phyloP scores from a whole-genome alignment of 2,888 invertebrate species.

The Drosophila conformis region DNA sequence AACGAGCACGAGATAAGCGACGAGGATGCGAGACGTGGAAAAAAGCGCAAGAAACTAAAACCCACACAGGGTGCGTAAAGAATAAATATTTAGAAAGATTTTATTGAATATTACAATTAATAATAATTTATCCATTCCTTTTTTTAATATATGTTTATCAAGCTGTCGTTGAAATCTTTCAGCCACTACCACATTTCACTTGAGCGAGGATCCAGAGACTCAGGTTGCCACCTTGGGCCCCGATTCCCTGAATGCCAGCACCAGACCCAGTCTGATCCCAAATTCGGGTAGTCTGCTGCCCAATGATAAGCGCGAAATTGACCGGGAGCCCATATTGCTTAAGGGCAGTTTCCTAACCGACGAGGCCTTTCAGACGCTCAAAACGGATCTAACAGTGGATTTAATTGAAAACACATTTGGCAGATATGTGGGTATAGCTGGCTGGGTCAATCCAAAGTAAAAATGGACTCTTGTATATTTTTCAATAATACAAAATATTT shows the following conservation, averaged over 20 bases:
- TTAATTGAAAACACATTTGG: constrained; percentile 84
- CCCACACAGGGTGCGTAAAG: constrained; percentile 67
- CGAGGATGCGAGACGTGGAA: constrained; percentile 86
- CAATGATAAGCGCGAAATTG: constrained; percentile 76
- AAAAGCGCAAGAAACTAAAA: constrained; percentile 86
- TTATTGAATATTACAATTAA: neutral
- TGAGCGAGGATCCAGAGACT: constrained; percentile 89
- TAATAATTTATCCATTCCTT: neutral
- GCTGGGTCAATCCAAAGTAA: neutral
- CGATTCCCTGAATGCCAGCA: constrained; percentile 89
- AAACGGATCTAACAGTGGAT: constrained; percentile 83
- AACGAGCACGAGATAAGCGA: constrained; percentile 83
- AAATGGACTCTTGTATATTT: neutral
- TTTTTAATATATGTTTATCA: neutral
- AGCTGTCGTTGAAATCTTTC: neutral
- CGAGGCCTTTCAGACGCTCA: constrained; percentile 83
- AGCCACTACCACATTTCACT: constrained; percentile 81
- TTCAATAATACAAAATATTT: neutral
- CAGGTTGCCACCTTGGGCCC: constrained; percentile 88
- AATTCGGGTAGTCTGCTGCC: constrained; percentile 76
- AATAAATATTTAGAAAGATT: neutral
- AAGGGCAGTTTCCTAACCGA: constrained; percentile 84
- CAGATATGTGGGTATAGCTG: constrained; percentile 75
- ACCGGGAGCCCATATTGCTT: constrained; percentile 82
- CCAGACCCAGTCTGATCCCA: constrained; percentile 88